Evolutionary conservation across 2,797 vertebrate genomes (phyloP).

Genomic region (Enteromius viviparus): DNA sequence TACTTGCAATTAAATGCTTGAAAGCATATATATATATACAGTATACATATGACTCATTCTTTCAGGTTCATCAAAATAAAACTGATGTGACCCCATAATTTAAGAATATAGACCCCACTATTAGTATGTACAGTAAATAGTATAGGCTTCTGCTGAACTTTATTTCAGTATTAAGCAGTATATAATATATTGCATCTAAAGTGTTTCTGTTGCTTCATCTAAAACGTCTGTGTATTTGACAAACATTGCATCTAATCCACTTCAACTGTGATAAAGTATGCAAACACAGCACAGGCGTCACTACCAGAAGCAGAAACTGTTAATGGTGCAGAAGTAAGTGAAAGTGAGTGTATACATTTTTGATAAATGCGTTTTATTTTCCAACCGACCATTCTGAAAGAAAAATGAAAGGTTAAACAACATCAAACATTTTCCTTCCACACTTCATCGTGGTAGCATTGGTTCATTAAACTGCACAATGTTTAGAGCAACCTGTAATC

Average conservation of each 20-base stretch:
- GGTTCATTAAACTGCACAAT: slow-evolving; percentile 1
- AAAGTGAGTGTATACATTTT: background rate
- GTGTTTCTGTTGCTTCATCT: background rate
- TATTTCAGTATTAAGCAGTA: background rate
- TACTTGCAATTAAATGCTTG: too few relatives aligned
- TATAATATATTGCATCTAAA: background rate
- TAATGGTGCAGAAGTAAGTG: background rate
- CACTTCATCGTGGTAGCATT: background rate
- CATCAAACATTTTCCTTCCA: slow-evolving; percentile 18
- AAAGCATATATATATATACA: too few relatives aligned
- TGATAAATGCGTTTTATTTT: background rate
- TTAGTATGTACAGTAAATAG: background rate
- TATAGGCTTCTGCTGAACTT: background rate
- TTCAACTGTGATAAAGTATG: background rate
- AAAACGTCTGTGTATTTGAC: background rate
- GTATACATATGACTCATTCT: too few relatives aligned
- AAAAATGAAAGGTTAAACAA: slow-evolving; percentile 16
- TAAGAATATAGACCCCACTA: background rate
- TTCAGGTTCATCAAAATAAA: background rate
- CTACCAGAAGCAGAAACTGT: background rate
- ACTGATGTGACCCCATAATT: background rate
- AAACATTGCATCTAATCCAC: background rate
- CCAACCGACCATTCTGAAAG: background rate
- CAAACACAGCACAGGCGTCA: background rate
- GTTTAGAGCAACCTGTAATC: background rate